Conservation (phyloP, 1,140 invertebrate genomes). For the Melipona quadrifasciata region DNA sequence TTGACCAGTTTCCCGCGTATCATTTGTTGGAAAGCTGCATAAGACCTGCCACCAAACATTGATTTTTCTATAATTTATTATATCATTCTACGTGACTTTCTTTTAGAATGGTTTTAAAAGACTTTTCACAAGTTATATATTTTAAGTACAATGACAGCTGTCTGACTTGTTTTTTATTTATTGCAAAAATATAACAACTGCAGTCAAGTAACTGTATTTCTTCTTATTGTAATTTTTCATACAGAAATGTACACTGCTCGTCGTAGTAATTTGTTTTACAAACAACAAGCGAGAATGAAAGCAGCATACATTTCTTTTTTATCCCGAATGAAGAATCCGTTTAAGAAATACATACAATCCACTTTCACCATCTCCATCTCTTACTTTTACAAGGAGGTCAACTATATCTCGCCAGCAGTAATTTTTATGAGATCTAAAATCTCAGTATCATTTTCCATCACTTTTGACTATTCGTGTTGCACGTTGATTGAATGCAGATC, state of each 20-base stretch:
- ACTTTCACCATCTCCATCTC: background rate
- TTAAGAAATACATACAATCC: background rate
- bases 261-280: background rate
- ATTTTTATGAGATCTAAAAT: background rate
- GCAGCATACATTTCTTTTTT: background rate
- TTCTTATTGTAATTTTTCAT: background rate
- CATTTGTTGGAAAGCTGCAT: background rate
- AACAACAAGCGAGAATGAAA: background rate
- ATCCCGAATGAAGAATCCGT: background rate
- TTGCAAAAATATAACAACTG: background rate
- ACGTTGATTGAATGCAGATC: too few relatives aligned
- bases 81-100: background rate
- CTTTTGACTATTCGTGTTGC: too few relatives aligned
- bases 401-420: background rate
- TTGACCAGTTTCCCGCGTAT: background rate
- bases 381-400: background rate
- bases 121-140: background rate
- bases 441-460: background rate
- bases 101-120: background rate
- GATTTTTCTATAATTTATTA: background rate
- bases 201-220: too few relatives aligned
- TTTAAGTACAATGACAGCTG: background rate
- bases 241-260: background rate
- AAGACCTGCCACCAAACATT: background rate
- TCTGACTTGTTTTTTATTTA: background rate